phyloP scores from a whole-genome alignment of 2,113 vertebrate species.

The Dromaius novaehollandiae region DNA sequence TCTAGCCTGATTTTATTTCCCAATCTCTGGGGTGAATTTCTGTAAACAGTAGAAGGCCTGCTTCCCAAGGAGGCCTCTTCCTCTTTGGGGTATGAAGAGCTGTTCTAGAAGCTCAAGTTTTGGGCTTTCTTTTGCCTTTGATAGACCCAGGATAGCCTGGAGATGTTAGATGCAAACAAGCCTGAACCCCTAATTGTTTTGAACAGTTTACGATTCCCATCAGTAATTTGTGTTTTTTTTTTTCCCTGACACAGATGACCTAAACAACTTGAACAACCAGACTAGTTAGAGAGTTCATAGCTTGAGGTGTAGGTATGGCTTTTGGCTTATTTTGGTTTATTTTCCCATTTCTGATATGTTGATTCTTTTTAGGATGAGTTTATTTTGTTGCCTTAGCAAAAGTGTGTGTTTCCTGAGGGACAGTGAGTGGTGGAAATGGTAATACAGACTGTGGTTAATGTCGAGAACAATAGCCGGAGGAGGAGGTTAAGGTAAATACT shows the following conservation, averaged over 20 bases:
- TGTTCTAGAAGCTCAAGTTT: neutral
- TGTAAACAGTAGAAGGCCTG: neutral
- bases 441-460: neutral
- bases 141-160: neutral
- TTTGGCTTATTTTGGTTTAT: neutral
- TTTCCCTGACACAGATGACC: neutral
- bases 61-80: neutral
- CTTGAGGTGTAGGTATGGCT: neutral
- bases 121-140: neutral
- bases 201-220: neutral
- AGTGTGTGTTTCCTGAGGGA: neutral
- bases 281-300: neutral
- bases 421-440: neutral
- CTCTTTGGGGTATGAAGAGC: neutral
- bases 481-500: neutral
- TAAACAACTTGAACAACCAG: neutral
- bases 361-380: neutral
- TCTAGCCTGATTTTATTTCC: neutral
- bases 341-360: neutral
- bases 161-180: neutral
- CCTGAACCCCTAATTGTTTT: neutral
- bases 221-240: neutral
- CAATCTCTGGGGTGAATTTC: neutral
- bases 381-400: neutral
- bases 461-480: neutral